A percentile compares a stretch with the other conserved stretches of the same genome.
Evolutionary conservation across 2,797 vertebrate species (phyloP).

Genomic region (Intellagama lesueurii): DNA sequence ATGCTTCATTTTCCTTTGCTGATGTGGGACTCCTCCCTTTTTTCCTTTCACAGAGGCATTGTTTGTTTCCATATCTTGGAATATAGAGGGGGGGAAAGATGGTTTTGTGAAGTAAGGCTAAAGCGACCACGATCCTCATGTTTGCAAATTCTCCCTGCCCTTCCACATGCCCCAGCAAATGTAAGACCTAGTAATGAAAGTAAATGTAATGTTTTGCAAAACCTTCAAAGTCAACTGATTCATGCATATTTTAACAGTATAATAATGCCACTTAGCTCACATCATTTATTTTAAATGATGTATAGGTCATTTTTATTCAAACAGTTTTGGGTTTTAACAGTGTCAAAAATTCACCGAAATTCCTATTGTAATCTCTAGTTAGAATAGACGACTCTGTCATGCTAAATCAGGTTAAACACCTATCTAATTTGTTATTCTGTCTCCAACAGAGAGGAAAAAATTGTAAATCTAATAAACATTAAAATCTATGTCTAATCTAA

Average conservation of each 20-base stretch:
- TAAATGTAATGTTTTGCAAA: conserved; percentile 43
- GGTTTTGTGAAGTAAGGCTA: neutral
- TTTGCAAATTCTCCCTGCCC: conserved; percentile 25
- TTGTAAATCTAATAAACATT: neutral
- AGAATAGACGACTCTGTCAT: neutral
- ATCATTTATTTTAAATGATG: conserved; percentile 52
- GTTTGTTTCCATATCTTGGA: neutral
- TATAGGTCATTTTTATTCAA: conserved; percentile 42
- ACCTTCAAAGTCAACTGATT: conserved; percentile 43
- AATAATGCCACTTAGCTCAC: conserved; percentile 41
- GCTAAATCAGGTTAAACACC: conserved; percentile 9
- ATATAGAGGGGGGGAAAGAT: neutral
- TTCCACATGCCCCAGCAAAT: conserved; percentile 22
- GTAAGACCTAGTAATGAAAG: conserved; percentile 36
- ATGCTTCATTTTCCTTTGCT: neutral
- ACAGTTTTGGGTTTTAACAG: conserved; percentile 39
- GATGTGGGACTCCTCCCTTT: neutral
- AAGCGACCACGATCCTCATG: neutral
- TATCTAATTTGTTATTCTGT: neutral
- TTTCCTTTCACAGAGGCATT: neutral
- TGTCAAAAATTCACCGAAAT: conserved; percentile 21
- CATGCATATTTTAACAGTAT: conserved; percentile 50
- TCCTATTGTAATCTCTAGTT: neutral
- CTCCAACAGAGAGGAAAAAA: neutral
- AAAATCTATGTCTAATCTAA: neutral